Conservation (phyloP, 2,113 vertebrate species). For the Dicentrarchus labrax region DNA sequence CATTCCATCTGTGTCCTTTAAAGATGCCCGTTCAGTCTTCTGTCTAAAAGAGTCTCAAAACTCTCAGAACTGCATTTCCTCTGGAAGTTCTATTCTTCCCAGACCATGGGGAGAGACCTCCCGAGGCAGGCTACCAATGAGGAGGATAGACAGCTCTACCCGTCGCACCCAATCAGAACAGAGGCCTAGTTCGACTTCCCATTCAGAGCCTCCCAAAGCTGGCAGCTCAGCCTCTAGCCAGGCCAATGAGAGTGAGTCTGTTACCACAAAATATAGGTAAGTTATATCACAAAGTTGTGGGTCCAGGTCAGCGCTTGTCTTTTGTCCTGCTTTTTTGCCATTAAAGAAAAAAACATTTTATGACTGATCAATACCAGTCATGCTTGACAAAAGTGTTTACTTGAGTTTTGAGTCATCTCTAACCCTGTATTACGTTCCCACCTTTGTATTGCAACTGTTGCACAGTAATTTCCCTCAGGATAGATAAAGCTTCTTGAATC, state of each 20-base stretch:
- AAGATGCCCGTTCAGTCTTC: constrained; percentile 86
- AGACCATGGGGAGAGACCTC: constrained; percentile 54
- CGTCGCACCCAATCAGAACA: constrained; percentile 84
- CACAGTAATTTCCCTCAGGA: too few species aligned
- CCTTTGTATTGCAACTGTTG: too few species aligned
- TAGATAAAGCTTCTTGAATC: too few species aligned
- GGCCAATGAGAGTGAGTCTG: not conserved
- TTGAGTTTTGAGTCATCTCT: not conserved
- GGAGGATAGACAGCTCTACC: constrained; percentile 80
- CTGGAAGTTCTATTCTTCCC: constrained; percentile 70
- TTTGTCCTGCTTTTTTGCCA: not conserved
- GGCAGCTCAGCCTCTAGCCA: constrained; percentile 32
- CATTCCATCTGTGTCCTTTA: constrained; percentile 77
- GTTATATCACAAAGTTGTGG: not conserved
- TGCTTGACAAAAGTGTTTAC: not conserved
- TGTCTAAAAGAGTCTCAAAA: constrained; percentile 83
- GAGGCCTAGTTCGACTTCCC: constrained; percentile 51
- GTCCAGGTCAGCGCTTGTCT: not conserved
- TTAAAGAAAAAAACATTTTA: not conserved
- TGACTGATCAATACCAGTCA: not conserved
- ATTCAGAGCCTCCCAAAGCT: constrained; percentile 43
- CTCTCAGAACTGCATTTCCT: constrained; percentile 26
- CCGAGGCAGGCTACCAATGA: constrained; percentile 71
- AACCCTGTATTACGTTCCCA: too few species aligned
- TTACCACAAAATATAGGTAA: constrained; percentile 36